These are phyloP conservation scores for Zosterops lateralis DNA, from an alignment of 2,113 vertebrate genomes.

Conservation along the genomic window DNA sequence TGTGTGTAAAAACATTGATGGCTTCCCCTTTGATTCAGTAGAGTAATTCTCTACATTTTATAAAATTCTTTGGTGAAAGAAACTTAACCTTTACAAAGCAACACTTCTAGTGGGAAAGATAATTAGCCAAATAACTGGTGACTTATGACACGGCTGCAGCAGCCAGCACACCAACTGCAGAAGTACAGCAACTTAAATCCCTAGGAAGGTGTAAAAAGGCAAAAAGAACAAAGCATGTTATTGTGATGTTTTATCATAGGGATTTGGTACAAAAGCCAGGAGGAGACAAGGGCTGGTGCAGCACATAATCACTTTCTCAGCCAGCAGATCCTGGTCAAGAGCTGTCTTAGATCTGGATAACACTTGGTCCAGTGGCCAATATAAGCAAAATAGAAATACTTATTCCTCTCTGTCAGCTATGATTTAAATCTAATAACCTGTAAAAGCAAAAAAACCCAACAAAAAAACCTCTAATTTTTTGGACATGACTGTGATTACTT, in stretches of 20 bases:
- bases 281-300: neutral
- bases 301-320: neutral
- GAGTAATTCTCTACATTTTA: neutral
- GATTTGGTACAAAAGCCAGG: neutral
- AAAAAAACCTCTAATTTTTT: neutral
- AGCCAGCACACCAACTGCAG: accelerated
- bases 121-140: neutral
- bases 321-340: neutral
- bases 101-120: neutral
- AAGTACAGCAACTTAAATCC: neutral
- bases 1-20: neutral
- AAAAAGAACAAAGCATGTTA: neutral
- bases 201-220: neutral
- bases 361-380: neutral
- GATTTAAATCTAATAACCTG: neutral
- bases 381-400: constrained; percentile 16
- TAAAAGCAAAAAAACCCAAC: neutral
- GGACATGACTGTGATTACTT: neutral
- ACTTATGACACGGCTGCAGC: neutral
- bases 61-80: neutral
- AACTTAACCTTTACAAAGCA: neutral
- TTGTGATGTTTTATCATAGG: neutral
- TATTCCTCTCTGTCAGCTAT: neutral
- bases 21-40: neutral
- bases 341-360: neutral